Evolutionary conservation across 2,113 vertebrate genomes (phyloP), one percentile per base, ranked within the genome.

Genomic region (Lathamus discolor): DNA sequence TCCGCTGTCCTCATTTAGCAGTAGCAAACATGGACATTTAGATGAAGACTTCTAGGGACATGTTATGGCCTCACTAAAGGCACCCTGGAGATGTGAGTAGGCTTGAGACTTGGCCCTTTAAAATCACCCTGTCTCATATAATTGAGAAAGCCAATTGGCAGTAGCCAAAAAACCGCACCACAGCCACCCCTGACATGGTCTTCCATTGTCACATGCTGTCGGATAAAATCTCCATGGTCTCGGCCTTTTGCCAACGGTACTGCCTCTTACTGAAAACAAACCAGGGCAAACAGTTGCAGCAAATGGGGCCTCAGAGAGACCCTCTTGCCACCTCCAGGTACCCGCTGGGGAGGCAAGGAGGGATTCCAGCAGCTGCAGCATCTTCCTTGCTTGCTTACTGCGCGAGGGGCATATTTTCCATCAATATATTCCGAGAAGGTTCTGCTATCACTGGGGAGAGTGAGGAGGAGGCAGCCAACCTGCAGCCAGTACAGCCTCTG

Each of bases 381-480:
- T 48, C 83, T 54, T 43, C 62, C 35, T 31, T 6, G 4, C 24
- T 24, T 5, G 16, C n/a, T 49, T 29, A 39, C 63, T 6, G 61
- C 2, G 28, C 8, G 11, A 52, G 79, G 86, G 79, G 70, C 29
- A 29, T 57, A 37, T 88, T 82, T 70, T 51, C 55, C 89, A 17
- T 31, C 61, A 1, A n/a, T 74, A 64, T 82, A 59, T 89, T 81
- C 43, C 39, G 6, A 83, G 94, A 89, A 82, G 92, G 91, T 62
- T 82, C 39, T 17, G 70, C 93, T 96, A 91, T 92, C 91, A 63
- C 89, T 87, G 86, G 95, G 93, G 91, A 73, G 27, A 91, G 94
- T 0, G 62, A 69, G 90, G 78, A 78, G 91, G 69, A 29, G 39
- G 81, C 91, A 74, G 93, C 86, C 95, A 89, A 91, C 91, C 29